Base-by-base conservation (phyloP, 2,888 invertebrate genomes). In the Aquatica leii region DNA sequence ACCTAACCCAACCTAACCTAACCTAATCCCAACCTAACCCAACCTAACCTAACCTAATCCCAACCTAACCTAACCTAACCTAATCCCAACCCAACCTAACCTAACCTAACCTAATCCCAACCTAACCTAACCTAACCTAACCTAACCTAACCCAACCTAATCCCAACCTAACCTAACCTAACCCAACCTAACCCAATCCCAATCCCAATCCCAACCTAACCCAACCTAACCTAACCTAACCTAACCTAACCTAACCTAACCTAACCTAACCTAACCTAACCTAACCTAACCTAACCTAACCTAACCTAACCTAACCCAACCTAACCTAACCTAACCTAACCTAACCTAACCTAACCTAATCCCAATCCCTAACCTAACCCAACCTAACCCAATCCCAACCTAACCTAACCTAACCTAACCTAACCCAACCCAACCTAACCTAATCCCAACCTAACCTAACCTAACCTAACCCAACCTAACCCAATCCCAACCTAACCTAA, bases 231-330 rank as follows among this genome's bases (percentile, higher is more conserved):
- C 66, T 59, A 66, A 62, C 63, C 66, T 49, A 66, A 62, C n/a
- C n/a, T n/a, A n/a, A n/a, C n/a, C n/a, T n/a, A n/a, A n/a, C n/a
- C n/a, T 59, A 50, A 59, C 63, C 55, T 56, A 63, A 63, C 66
- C 67, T 57, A 65, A 61, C 67, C 67, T 61, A 62, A 65, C 65
- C 67, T 61, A 65, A n/a, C 67, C 64, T 61, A 67, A 63, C 64
- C 67, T 53, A 65, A 64, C 65, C 67, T 60, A 61, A 64, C 65
- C 65, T 58, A 67, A 61, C 67, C 67, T 61, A 65, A 65, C 67
- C 67, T 61, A 67, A 65, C 67, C 67, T 61, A 65, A 65, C 67
- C 67, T 61, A 67, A 66, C 65, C 61, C 58, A 67, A 65, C 65
- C 67, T 61, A 67, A 60, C 43, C 43, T 43, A 65, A 66, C 63